Evolutionary conservation across 2,113 vertebrate species (phyloP), one percentile per base, ranked within the genome.

Genomic region (Clarias macrocephalus): DNA sequence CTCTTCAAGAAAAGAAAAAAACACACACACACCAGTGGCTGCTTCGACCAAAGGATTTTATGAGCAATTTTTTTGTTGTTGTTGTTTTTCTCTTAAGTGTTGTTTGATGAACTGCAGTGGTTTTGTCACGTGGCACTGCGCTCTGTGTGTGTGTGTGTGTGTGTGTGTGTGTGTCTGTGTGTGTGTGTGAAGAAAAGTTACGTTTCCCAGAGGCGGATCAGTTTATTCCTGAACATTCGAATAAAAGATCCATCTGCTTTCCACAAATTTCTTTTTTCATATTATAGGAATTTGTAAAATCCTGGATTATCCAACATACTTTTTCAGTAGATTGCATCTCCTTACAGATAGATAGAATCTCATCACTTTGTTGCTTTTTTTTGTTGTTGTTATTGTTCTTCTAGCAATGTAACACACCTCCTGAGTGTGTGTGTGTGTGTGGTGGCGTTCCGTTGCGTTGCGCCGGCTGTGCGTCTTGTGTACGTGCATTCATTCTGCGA

Each of bases 71-170:
- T 79, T 11, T n/a, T 25, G 19, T 72, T 63, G 15, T 48, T 30
- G 16, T 7, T 37, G 37, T 68, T 63, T 62, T 62, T 54, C 3
- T 12, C 33, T 28, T 33, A 79, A 87, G 62, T 65, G 86, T 83
- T 83, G 80, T 87, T 87, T 87, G 81, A 87, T 87, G 73, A 87
- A 79, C 86, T 79, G 86, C 86, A 84, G 82, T 83, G 81, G 82
- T 79, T 68, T 42, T 56, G 81, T 84, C 72, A 68, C 62, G 60
- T 84, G 60, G 59, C 72, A n/a, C 59, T 68, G 62, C 48, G 19
- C 62, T 19, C 21, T 23, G 52, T 37, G 54, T 37, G 33, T 23
- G 52, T 37, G 54, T 23, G 52, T 37, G 54, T 23, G 52, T 37
- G 54, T 23, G 52, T 37, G 54, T 23, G 52, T 37, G 54, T 23